Evolutionary conservation across 1,140 invertebrate genomes (phyloP).

Genomic region (Choristoneura fumiferana): DNA sequence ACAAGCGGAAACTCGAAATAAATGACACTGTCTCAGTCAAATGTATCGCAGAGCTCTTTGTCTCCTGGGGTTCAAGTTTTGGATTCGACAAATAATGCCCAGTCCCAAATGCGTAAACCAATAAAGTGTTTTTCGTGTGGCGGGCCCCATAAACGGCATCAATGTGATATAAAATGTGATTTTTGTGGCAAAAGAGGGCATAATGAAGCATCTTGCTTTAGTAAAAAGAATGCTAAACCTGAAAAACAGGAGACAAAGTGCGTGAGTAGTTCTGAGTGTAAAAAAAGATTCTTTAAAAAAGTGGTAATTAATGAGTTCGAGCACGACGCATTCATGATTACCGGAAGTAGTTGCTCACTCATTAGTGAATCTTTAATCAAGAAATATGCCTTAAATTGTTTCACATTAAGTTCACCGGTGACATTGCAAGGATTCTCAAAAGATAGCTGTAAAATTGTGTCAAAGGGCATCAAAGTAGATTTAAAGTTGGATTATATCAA

Average conservation of each 20-base stretch:
- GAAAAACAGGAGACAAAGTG: not conserved
- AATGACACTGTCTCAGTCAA: too few species aligned
- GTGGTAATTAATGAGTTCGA: not conserved
- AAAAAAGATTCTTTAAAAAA: not conserved
- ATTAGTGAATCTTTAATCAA: not conserved
- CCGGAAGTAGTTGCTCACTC: slow-evolving; percentile 3
- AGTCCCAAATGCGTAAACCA: not conserved
- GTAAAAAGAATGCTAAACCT: not conserved
- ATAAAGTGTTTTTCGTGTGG: not conserved
- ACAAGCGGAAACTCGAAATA: too few species aligned
- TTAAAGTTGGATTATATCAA: not conserved
- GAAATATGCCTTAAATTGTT: not conserved
- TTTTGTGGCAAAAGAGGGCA: not conserved
- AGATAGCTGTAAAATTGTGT: not conserved
- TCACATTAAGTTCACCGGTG: not conserved
- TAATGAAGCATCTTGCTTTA: not conserved
- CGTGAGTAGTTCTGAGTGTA: not conserved
- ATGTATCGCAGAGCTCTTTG: too few species aligned
- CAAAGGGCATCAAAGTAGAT: not conserved
- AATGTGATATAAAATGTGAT: not conserved
- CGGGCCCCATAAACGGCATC: not conserved
- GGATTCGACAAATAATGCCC: too few species aligned
- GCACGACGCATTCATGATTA: not conserved
- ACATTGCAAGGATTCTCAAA: slow-evolving; percentile 7
- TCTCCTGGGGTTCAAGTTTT: too few species aligned